Percentiles rank a stretch among this genome's conserved stretches.
phyloP scores from a whole-genome alignment of 2,797 vertebrate genomes.

The Dermochelys coriacea region DNA sequence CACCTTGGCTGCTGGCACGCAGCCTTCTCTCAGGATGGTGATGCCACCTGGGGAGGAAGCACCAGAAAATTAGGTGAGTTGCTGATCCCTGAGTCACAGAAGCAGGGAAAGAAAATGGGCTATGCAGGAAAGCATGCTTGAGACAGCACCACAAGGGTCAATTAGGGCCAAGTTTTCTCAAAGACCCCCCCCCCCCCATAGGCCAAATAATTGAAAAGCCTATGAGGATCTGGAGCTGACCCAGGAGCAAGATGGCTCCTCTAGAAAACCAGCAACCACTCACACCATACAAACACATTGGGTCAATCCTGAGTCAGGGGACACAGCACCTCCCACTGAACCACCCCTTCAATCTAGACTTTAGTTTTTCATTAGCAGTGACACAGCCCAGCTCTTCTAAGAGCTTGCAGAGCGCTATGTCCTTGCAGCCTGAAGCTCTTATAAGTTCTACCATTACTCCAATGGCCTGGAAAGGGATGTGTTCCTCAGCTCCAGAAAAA shows the following conservation, averaged over 20 bases:
- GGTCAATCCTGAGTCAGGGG: not conserved
- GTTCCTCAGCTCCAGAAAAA: not conserved
- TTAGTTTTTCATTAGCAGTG: constrained; percentile 5
- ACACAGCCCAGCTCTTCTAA: not conserved
- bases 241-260: not conserved
- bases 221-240: not conserved
- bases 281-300: not conserved
- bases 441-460: accelerated
- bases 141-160: not conserved
- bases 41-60: constrained; percentile 80
- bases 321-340: not conserved
- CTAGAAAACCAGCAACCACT: not conserved
- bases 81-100: not conserved
- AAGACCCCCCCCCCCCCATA: not conserved
- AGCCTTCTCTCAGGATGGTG: constrained; percentile 89
- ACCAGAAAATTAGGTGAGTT: not conserved
- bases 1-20: constrained; percentile 86
- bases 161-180: not conserved
- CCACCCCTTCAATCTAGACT: not conserved
- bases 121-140: not conserved
- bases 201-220: not conserved
- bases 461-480: not conserved
- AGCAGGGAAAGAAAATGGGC: not conserved
- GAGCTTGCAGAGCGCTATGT: not conserved
- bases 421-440: not conserved